Evolutionary conservation across 2,113 vertebrate species (phyloP), one percentile per base, ranked within the genome.

Genomic region (Ovis canadensis): DNA sequence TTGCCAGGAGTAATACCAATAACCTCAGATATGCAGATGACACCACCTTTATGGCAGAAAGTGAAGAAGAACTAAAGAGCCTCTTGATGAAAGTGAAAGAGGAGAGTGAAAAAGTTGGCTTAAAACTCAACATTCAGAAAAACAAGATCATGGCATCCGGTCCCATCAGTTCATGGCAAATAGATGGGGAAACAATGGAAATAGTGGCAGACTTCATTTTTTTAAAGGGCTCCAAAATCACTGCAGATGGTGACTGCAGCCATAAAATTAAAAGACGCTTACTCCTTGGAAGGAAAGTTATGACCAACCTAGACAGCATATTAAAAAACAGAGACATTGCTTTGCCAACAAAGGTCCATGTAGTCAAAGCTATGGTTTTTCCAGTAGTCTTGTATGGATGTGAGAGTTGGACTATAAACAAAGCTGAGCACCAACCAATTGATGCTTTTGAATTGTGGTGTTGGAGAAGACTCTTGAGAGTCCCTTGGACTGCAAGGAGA

Each of bases 121-220:
- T 67, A 67, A 67, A 67, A 1, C 33, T 67, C 16, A 67, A n/a
- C 7, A n/a, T 67, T n/a, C 3, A n/a, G 62, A n/a, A n/a, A 67
- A 67, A 3, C 0, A 67, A n/a, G 16, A 67, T 67, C 62, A n/a
- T 10, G 16, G 62, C 33, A 67, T 67, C 16, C 1, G 0, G 16
- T 67, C 33, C 62, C 33, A 67, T 67, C 62, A 67, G 16, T 67
- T 67, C 62, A 67, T 67, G 62, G 62, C 7, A 67, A n/a, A 67
- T n/a, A 67, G 16, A 19, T n/a, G 62, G 33, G 62, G 62, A 67
- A n/a, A n/a, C 62, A 64, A 7, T 64, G 15, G 15, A n/a, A 64
- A 16, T 16, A 64, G 31, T 64, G 62, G 1, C 7, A 19, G 16
- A 67, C 33, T 67, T 67, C 4, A 67, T 67, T 67, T 67, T 17